phyloP scores from a whole-genome alignment of 2,888 invertebrate species.

The Leptopilina syphax region DNA sequence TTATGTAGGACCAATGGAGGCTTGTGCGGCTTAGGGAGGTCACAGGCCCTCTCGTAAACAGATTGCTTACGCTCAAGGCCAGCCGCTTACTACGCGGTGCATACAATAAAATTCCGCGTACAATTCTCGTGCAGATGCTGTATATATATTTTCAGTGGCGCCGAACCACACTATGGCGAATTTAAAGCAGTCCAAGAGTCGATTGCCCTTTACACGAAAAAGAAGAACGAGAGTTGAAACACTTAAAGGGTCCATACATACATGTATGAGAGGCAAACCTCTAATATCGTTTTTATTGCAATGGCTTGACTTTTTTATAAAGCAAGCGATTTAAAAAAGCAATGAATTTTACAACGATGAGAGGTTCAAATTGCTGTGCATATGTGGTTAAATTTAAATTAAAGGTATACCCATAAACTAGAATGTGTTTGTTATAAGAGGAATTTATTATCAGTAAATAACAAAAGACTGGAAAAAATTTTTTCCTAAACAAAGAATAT shows the following conservation, averaged over 20 bases:
- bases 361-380: not conserved
- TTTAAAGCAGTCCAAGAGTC: conserved; percentile 24
- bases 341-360: conserved; percentile 20
- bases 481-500: too few relatives aligned
- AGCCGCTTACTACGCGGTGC: conserved; percentile 63
- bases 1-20: conserved; percentile 51
- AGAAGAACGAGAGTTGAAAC: conserved; percentile 28
- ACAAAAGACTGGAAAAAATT: not conserved
- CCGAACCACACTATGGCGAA: conserved; percentile 26
- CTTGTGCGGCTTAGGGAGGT: conserved; percentile 57
- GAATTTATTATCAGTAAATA: not conserved
- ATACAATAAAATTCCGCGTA: conserved; percentile 55
- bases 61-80: conserved; percentile 73
- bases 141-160: conserved; percentile 44
- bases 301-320: conserved; percentile 16
- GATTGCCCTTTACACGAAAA: conserved; percentile 37
- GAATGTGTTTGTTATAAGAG: not conserved
- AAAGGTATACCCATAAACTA: not conserved
- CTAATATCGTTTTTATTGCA: conserved; percentile 25
- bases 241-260: conserved; percentile 28
- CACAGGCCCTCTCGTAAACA: conserved; percentile 71
- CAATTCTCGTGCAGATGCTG: conserved; percentile 51
- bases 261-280: conserved; percentile 16
- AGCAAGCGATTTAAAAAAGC: conserved; percentile 5
- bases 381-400: conserved; percentile 23